Evolutionary conservation across 2,888 invertebrate genomes (phyloP), one percentile per base, ranked within the genome.

Genomic region (Mechanitis mazaeus): DNA sequence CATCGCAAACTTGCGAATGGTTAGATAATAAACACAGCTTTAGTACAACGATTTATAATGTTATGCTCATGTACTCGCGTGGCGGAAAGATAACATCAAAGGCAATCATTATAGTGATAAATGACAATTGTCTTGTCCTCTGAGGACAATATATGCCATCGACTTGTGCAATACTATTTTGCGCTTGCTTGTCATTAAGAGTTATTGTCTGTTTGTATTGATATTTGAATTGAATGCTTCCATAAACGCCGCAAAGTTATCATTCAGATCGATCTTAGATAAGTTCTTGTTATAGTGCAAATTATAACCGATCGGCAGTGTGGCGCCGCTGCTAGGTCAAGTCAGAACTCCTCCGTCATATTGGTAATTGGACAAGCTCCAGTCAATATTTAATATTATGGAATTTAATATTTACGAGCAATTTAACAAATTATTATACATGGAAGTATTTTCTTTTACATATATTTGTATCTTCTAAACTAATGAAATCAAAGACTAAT

Each of bases 221-320:
- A 82, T 85, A 85, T 86, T 86, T 87, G 87, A 87, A 88, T 87
- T 87, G 87, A 87, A 87, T 87, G 84, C 83, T 76, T 78, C 82
- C 74, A 77, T 76, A 76, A 76, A 72, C 77, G 75, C 81, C 77
- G 76, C 76, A 71, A 69, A 72, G 73, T 75, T 86, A 88, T 89
- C 87, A 70, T 60, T 50, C 65, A 76, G 85, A 87, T 87, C 72
- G 76, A 87, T 87, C 86, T 67, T 55, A 74, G 87, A 87, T 87
- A 83, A 74, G 69, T 72, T 72, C 72, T 74, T 76, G 77, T 78
- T 81, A 77, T 71, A 69, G 73, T 73, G 73, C 72, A 81, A 83
- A 75, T 78, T 76, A 79, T 81, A 63, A 64, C 63, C 64, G 59
- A 58, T 67, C 55, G 59, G 38, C 53, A 53, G 46, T 42, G 33